Evolutionary conservation across 2,113 vertebrate species (phyloP).

Genomic region (Nothoprocta pentlandii): DNA sequence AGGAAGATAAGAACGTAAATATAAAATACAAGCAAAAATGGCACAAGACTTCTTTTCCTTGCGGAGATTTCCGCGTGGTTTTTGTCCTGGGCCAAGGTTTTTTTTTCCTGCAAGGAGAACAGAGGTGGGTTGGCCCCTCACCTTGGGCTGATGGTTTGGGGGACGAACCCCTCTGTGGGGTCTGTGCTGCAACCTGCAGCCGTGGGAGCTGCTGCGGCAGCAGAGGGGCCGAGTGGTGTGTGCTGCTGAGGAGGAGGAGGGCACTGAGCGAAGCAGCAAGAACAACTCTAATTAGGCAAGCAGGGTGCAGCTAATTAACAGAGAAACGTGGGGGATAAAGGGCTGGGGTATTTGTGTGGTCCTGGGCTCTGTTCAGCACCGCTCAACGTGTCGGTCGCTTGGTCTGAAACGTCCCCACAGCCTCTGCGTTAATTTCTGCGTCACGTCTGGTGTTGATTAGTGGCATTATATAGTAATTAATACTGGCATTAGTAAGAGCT

Average conservation of each 20-base stretch:
- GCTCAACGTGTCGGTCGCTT: not conserved
- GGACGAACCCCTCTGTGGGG: not conserved
- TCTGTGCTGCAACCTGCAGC: not conserved
- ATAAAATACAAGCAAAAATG: not conserved
- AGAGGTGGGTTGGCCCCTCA: not conserved
- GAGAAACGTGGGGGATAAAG: not conserved
- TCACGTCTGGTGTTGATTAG: not conserved
- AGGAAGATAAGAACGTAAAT: not conserved
- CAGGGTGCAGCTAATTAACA: not conserved
- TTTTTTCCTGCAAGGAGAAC: not conserved
- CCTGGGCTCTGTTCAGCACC: not conserved
- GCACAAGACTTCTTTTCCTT: not conserved
- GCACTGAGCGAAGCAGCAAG: not conserved
- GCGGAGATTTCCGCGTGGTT: not conserved
- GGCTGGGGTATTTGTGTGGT: not conserved
- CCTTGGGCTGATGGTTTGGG: not conserved
- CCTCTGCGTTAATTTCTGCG: not conserved
- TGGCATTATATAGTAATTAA: too few relatives aligned
- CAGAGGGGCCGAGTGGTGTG: rapidly evolving
- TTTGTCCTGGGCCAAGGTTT: not conserved
- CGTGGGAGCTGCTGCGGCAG: not conserved
- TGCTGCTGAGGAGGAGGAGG: too few relatives aligned
- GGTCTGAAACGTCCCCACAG: not conserved
- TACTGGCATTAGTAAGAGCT: too few relatives aligned
- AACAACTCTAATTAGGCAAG: not conserved